Percentiles rank a stretch among this genome's conserved stretches.
Conservation (phyloP, 1,140 invertebrate species). For the Anthonomus grandis region DNA sequence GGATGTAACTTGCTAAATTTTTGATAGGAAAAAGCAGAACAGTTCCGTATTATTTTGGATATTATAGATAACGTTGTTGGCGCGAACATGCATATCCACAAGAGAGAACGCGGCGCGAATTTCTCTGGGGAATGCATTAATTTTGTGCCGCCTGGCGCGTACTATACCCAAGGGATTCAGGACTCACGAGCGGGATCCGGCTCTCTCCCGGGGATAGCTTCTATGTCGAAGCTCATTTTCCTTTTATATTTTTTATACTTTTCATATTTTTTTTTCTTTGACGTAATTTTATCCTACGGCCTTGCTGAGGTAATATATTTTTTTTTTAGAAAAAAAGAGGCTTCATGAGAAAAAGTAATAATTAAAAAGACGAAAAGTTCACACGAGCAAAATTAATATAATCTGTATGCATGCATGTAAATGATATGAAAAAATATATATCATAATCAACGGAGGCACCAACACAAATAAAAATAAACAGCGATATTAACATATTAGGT, state of each 20-base stretch:
- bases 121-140: constrained; percentile 62
- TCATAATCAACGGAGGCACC: too few species aligned
- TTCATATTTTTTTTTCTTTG: constrained; percentile 14
- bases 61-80: constrained; percentile 22
- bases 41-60: constrained; percentile 6
- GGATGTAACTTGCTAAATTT: too few species aligned
- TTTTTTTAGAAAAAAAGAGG: not conserved
- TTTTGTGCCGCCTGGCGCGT: constrained; percentile 70
- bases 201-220: constrained; percentile 32
- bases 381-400: too few species aligned
- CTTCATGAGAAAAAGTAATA: too few species aligned
- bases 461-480: too few species aligned
- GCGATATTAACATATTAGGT: too few species aligned
- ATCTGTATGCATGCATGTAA: too few species aligned
- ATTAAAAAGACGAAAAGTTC: too few species aligned
- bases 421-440: too few species aligned
- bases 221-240: constrained; percentile 45
- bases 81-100: constrained; percentile 39
- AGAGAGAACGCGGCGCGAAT: constrained; percentile 54
- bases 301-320: not conserved
- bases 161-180: constrained; percentile 56
- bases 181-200: constrained; percentile 33
- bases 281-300: constrained; percentile 6
- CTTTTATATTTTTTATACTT: constrained; percentile 29
- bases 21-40: too few species aligned